phyloP scores from a whole-genome alignment of 2,113 vertebrate genomes.

The Argyrosomus japonicus region DNA sequence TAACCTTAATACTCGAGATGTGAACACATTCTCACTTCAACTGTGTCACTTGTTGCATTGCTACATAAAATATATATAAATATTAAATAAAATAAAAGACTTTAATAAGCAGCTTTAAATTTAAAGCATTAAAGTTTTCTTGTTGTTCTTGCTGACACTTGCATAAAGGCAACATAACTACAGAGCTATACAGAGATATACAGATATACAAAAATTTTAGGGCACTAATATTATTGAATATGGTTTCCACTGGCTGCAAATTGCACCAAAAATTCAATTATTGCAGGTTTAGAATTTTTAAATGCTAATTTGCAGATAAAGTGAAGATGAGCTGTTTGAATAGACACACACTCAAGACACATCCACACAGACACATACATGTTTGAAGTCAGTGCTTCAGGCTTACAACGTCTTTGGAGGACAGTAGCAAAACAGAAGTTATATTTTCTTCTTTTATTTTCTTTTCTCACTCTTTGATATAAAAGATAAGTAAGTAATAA shows the following conservation, averaged over 20 bases:
- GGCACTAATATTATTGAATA: no score
- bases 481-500: neutral
- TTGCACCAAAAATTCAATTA: neutral
- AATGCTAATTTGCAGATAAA: neutral
- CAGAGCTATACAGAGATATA: neutral
- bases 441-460: neutral
- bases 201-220: no score
- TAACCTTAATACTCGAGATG: slow-evolving; percentile 30
- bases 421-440: neutral
- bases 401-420: no score
- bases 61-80: neutral
- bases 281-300: neutral
- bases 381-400: neutral
- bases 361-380: neutral
- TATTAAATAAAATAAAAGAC: neutral
- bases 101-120: no score
- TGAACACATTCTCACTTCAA: slow-evolving; percentile 10
- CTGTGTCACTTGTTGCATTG: neutral
- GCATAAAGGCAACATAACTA: neutral
- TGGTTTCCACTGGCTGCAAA: no score
- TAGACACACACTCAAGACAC: neutral
- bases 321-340: neutral
- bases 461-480: neutral
- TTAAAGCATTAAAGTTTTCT: no score
- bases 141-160: no score